These are phyloP conservation scores for Pomacea maculata DNA, from an alignment of 1,140 invertebrate genomes.

Conservation along the genomic window DNA sequence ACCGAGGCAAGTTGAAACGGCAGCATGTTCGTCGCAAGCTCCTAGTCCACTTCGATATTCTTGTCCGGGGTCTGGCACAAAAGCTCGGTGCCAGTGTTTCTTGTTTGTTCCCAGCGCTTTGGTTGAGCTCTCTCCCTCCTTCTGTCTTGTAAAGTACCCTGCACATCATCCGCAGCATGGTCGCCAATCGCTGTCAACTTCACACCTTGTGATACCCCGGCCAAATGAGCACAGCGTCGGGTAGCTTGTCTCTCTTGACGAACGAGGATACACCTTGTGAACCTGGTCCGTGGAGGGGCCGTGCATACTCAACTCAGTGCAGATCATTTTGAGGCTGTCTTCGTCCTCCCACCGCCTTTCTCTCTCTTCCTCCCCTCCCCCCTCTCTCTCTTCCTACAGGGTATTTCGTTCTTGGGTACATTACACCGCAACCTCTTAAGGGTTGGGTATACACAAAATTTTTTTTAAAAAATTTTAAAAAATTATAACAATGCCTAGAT, in stretches of 20 bases:
- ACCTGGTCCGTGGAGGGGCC: neutral
- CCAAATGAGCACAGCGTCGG: neutral
- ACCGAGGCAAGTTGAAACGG: no score
- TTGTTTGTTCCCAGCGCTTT: no score
- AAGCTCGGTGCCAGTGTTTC: no score
- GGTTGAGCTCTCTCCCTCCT: neutral
- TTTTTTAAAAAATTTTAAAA: no score
- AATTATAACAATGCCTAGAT: no score
- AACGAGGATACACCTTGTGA: neutral
- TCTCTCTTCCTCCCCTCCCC: neutral
- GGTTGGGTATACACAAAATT: no score
- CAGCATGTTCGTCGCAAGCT: no score
- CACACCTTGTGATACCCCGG: neutral
- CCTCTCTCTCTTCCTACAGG: neutral
- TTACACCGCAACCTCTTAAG: no score
- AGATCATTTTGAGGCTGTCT: neutral
- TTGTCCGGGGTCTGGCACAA: no score
- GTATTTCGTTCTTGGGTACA: no score
- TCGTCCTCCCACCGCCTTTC: neutral
- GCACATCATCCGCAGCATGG: neutral
- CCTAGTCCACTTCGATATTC: no score
- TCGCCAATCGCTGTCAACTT: conserved; percentile 5
- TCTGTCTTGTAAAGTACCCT: neutral
- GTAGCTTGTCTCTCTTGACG: neutral
- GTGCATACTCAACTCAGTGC: no score